Evolutionary conservation across 1,140 invertebrate species (phyloP).

Genomic region (Lordiphosa collinella): DNA sequence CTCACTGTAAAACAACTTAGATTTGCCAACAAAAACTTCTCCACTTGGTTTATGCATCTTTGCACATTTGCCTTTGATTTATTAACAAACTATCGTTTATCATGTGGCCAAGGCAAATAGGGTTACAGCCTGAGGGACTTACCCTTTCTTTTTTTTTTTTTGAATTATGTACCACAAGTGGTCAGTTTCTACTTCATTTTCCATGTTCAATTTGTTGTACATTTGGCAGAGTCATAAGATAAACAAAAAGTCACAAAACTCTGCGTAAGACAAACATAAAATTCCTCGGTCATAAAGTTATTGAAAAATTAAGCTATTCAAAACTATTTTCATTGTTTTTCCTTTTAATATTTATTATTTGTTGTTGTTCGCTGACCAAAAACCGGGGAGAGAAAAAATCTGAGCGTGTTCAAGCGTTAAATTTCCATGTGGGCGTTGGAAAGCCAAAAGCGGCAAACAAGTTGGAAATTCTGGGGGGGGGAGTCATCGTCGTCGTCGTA

Average conservation of each 20-base stretch:
- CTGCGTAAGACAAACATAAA: constrained; percentile 33
- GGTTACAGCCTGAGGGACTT: constrained; percentile 45
- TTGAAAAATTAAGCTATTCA: constrained; percentile 66
- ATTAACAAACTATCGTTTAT: constrained; percentile 74
- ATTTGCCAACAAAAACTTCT: not conserved
- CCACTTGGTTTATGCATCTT: not conserved
- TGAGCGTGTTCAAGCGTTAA: constrained; percentile 65
- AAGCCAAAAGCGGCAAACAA: constrained; percentile 36
- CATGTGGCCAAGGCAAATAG: constrained; percentile 59
- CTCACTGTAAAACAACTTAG: too few relatives aligned
- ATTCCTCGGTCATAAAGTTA: constrained; percentile 30
- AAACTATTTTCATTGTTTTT: not conserved
- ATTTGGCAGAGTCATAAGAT: constrained; percentile 35
- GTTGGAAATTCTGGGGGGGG: constrained; percentile 32
- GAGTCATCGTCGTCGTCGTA: constrained; percentile 21
- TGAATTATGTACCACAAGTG: constrained; percentile 21
- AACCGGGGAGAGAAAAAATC: constrained; percentile 27
- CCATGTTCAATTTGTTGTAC: constrained; percentile 38
- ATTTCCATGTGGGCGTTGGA: constrained; percentile 61
- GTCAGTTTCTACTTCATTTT: constrained; percentile 25
- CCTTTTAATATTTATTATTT: constrained; percentile 33
- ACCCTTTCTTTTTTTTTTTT: not conserved
- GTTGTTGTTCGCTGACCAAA: constrained; percentile 5
- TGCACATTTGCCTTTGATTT: constrained; percentile 51
- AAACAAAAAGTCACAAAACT: constrained; percentile 50